A percentile compares a stretch with the other conserved stretches of the same genome.
Conservation (phyloP, 2,113 vertebrate genomes). For the Paracanthobrama guichenoti region DNA sequence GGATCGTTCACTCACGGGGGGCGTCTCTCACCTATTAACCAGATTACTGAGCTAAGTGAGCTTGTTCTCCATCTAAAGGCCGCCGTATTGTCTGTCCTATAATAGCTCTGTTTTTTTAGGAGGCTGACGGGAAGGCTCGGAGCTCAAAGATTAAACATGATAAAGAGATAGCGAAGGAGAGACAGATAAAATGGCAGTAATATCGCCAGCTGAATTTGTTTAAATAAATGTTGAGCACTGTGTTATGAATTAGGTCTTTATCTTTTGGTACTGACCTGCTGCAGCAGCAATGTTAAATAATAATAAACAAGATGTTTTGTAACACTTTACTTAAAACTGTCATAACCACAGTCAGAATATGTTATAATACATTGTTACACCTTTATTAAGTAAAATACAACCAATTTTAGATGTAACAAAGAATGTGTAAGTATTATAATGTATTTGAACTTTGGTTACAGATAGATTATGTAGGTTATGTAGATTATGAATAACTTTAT, state of each 20-base stretch:
- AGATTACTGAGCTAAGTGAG: conserved; percentile 28
- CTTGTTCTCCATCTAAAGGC: neutral
- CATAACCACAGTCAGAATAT: too few relatives aligned
- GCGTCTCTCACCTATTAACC: conserved; percentile 3
- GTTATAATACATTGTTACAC: too few relatives aligned
- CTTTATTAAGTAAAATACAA: too few relatives aligned
- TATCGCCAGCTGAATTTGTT: conserved; percentile 20
- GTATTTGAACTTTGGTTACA: too few relatives aligned
- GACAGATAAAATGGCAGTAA: conserved; percentile 6
- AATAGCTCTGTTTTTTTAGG: neutral
- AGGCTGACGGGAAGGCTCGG: neutral
- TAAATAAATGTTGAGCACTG: conserved; percentile 29
- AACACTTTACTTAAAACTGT: too few relatives aligned
- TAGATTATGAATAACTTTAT: too few relatives aligned
- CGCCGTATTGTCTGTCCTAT: neutral
- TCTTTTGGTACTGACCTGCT: neutral
- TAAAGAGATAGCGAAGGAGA: neutral
- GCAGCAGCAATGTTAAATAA: neutral
- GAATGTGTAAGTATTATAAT: too few relatives aligned
- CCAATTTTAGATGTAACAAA: too few relatives aligned
- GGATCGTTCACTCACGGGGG: conserved; percentile 28
- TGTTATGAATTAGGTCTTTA: conserved; percentile 19
- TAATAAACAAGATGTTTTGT: neutral
- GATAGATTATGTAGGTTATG: too few relatives aligned
- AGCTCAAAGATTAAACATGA: neutral